Conservation (phyloP, 2,113 vertebrate genomes). For the Rallus limicola region DNA sequence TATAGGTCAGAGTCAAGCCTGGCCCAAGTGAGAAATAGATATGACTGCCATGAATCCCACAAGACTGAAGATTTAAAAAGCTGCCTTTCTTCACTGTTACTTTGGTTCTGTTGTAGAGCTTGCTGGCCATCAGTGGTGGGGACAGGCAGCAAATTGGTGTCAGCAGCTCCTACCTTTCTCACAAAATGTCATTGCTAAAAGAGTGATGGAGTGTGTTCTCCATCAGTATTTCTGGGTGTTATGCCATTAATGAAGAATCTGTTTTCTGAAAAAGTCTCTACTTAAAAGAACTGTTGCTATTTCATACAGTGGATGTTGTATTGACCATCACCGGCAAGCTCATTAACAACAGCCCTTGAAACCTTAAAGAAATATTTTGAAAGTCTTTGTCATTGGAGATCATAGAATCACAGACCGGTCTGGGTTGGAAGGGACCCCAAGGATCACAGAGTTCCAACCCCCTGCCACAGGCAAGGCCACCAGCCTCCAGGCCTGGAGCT, state of each 20-base stretch:
- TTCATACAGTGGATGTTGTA: not conserved
- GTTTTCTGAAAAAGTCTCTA: not conserved
- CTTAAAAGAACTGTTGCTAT: not conserved
- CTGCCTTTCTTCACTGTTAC: not conserved
- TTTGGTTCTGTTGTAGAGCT: not conserved
- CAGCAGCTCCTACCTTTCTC: not conserved
- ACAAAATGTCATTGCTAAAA: not conserved
- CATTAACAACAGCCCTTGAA: not conserved
- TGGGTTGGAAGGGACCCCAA: too few species aligned
- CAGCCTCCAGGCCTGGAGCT: too few species aligned
- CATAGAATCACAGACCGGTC: too few species aligned
- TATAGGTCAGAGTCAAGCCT: not conserved
- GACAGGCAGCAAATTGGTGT: not conserved
- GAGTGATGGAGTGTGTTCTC: not conserved
- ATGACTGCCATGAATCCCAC: not conserved
- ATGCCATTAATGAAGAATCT: not conserved
- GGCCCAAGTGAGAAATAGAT: not conserved
- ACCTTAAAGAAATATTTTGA: not conserved
- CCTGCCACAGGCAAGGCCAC: too few species aligned
- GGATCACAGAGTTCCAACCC: too few species aligned
- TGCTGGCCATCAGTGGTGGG: not conserved
- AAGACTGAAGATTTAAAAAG: not conserved
- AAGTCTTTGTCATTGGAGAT: not conserved
- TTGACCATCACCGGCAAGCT: not conserved
- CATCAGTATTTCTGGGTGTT: not conserved